Evolutionary conservation across 2,113 vertebrate species (phyloP), one percentile per base, ranked within the genome.

Genomic region (Tachuris rubrigastra): DNA sequence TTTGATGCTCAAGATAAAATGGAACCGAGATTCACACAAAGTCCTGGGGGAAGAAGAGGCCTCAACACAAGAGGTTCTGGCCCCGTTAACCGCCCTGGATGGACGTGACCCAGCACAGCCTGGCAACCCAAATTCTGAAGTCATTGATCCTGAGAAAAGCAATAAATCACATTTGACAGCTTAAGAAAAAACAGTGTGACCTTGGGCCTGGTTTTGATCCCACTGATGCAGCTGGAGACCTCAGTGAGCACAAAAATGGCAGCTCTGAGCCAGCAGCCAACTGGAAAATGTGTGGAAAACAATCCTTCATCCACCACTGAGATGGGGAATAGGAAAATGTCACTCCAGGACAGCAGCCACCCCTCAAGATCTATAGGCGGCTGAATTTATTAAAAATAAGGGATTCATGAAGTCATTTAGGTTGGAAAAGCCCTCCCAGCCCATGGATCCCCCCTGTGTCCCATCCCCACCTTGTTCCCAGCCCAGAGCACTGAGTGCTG

Each of bases 151-250:
- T 33, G 47, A 42, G 60, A 62, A 67, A 78, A 77, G 90, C 82
- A 90, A 95, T 93, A 95, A 97, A 94, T 96, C 93, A 91, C 58
- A n/a, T 85, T 42, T 93, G 91, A 88, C 90, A 92, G 90, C 87
- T 74, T 31, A 52, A 90, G 83, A 88, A 74, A 93, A 83, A 62
- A 24, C 68, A 49, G 41, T 12, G 52, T 88, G 93, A 93, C 85
- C 85, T 46, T 72, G 83, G 72, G 93, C 49, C 63, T 82, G 56
- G 3, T 86, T 87, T 86, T 49, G 87, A 77, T 96, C 90, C 87
- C 79, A 28, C 92, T 58, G 76, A 14, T 86, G 76, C 88, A 92
- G 90, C 95, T 78, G 90, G 81, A 90, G 93, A 84, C n/a, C 72
- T 74, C 42, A 72, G 5, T 9, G 79, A 81, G 65, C 68, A n/a